Base-by-base conservation (phyloP, 2,113 vertebrate genomes). In the Platysternon megacephalum region DNA sequence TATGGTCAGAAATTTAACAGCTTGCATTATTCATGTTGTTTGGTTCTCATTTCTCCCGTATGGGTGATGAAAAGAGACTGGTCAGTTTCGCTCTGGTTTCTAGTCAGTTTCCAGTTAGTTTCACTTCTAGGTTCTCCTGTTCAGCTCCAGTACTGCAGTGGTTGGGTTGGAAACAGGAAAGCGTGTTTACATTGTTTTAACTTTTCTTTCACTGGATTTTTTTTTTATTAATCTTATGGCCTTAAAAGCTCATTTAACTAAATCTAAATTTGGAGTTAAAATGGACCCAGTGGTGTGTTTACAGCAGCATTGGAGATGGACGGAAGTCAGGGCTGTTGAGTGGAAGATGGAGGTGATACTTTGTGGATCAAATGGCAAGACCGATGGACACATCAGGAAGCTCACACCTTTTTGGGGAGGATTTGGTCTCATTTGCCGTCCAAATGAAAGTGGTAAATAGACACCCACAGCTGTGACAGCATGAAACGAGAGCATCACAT, bases 401-500 rank as follows among this genome's bases (percentile, higher is more conserved):
- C 17, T 82, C 49, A 46, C 79, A 52, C 1, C 8, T 53, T 82
- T 81, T 81, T 13, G 4, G 35, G 51, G 21, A 22, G 32, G 10
- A n/a, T 52, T n/a, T 81, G 35, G 29, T 32, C 32, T 51, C 49
- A 35, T 35, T 51, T 51, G 29, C 32, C 19, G 2, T 19, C 35
- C 72, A 86, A 51, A 82, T 0, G 0, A 2, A 4, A 81, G 42
- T 49, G 56, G 4, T 39, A 14, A 0, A 0, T 13, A 74, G 82
- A 55, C 9, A 72, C 16, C 2, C 52, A 53, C 0, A 29, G n/a
- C 7, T 29, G 2, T 32, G 12, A 17, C 24, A 24, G 42, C 7
- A 19, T 10, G 32, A 78, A 74, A 46, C 56, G 52, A 78, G 28
- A 29, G 6, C 17, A 84, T 9, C 26, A 52, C 65, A 49, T 12